Evolutionary conservation across 2,888 invertebrate species (phyloP).

Genomic region (Drosophila neonasuta): DNA sequence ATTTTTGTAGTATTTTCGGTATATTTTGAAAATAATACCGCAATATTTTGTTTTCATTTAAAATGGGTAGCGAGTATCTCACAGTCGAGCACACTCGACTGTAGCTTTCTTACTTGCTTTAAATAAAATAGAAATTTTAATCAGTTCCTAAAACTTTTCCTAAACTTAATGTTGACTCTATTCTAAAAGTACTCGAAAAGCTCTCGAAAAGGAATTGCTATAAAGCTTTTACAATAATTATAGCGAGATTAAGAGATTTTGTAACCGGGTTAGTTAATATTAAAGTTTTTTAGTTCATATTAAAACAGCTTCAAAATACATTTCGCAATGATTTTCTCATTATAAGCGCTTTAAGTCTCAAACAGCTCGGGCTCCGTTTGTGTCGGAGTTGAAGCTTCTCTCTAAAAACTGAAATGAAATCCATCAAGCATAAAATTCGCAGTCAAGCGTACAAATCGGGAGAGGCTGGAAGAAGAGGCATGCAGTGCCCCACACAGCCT

Average conservation of each 20-base stretch:
- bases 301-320: constrained; percentile 43
- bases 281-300: constrained; percentile 36
- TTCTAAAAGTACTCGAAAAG: background rate
- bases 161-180: no score
- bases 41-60: no score
- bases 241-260: background rate
- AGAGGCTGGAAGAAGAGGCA: constrained; percentile 44
- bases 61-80: no score
- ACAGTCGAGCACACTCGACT: no score
- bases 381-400: constrained; percentile 24
- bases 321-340: constrained; percentile 8
- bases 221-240: background rate
- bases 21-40: no score
- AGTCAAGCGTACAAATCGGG: constrained; percentile 74
- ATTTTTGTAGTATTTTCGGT: no score
- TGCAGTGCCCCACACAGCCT: constrained; percentile 25
- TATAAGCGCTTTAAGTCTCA: background rate
- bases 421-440: constrained; percentile 77
- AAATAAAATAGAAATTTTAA: no score
- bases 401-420: constrained; percentile 61
- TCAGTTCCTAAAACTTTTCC: no score
- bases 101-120: no score
- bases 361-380: constrained; percentile 23
- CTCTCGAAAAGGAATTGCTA: background rate
- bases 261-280: background rate